Conservation (phyloP, 2,797 vertebrate species). For the Sebastes trivittatus region DNA sequence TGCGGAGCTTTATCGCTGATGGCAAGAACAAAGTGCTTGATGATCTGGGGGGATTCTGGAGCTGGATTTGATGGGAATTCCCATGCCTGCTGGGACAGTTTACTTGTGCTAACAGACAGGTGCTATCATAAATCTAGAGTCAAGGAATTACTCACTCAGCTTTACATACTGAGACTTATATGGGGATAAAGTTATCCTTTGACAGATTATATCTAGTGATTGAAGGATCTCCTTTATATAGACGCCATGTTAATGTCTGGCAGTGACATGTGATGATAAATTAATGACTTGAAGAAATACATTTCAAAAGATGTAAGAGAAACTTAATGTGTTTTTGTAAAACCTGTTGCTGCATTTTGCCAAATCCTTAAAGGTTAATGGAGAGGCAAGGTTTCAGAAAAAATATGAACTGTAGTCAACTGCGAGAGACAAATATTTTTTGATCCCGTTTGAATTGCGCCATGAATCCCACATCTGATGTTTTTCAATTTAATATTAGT, state of each 20-base stretch:
- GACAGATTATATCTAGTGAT: constrained; percentile 50
- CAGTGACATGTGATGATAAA: neutral
- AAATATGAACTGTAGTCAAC: too few species aligned
- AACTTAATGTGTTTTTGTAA: neutral
- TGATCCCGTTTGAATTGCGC: too few species aligned
- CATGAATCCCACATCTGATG: too few species aligned
- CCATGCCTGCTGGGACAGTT: constrained; percentile 73
- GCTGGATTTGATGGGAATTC: constrained; percentile 79
- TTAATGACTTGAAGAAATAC: neutral
- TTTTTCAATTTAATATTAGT: too few species aligned
- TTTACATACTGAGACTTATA: constrained; percentile 51
- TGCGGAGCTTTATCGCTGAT: constrained; percentile 78
- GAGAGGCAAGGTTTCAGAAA: too few species aligned
- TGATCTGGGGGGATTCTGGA: constrained; percentile 81
- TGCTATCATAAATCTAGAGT: constrained; percentile 73
- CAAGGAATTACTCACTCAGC: constrained; percentile 57
- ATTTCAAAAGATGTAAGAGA: neutral
- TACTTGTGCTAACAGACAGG: constrained; percentile 76
- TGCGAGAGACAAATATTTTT: rapidly evolving
- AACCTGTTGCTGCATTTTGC: neutral
- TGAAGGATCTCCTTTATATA: constrained; percentile 21
- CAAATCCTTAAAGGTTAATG: neutral
- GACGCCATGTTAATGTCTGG: constrained; percentile 28
- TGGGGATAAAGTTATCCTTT: constrained; percentile 55
- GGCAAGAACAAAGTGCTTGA: constrained; percentile 80